Conservation (phyloP, 2,888 invertebrate species). For the Synanthedon myopaeformis region DNA sequence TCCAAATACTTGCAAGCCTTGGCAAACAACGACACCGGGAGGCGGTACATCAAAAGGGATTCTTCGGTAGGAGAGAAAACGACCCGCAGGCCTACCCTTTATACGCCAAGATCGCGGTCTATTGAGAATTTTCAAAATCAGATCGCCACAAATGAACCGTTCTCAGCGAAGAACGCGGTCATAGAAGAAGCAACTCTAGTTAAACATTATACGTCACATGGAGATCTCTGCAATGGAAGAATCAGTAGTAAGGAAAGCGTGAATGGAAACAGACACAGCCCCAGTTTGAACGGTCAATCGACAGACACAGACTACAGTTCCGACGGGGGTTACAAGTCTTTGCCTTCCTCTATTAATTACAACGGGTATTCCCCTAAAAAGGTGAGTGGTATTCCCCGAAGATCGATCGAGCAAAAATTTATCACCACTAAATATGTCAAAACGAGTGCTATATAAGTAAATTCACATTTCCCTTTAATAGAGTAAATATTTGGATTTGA, state of each 20-base stretch:
- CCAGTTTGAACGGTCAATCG: slow-evolving; percentile 53
- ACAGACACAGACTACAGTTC: slow-evolving; percentile 66
- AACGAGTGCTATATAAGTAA: slow-evolving; percentile 51
- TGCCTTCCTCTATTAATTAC: slow-evolving; percentile 64
- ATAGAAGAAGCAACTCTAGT: slow-evolving; percentile 44
- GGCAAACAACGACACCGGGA: slow-evolving; percentile 34
- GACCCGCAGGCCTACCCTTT: slow-evolving; percentile 33
- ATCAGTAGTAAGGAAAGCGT: slow-evolving; percentile 58
- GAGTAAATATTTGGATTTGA: too few species aligned
- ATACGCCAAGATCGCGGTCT: slow-evolving; percentile 54
- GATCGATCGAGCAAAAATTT: slow-evolving; percentile 60
- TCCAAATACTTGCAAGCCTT: slow-evolving; percentile 61
- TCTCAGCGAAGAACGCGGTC: slow-evolving; percentile 31
- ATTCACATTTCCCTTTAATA: background rate
- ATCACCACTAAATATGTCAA: slow-evolving; percentile 54
- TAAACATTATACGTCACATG: slow-evolving; percentile 61
- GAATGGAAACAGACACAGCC: slow-evolving; percentile 51
- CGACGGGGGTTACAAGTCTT: slow-evolving; percentile 63
- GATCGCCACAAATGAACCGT: slow-evolving; percentile 31
- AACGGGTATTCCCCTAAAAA: slow-evolving; percentile 47
- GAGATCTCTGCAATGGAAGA: slow-evolving; percentile 54
- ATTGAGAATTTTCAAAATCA: slow-evolving; percentile 62
- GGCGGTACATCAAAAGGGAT: slow-evolving; percentile 50
- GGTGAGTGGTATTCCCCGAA: slow-evolving; percentile 59
- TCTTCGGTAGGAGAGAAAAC: slow-evolving; percentile 49